Evolutionary conservation across 2,888 invertebrate species (phyloP).

Genomic region (Copidosoma aretas): DNA sequence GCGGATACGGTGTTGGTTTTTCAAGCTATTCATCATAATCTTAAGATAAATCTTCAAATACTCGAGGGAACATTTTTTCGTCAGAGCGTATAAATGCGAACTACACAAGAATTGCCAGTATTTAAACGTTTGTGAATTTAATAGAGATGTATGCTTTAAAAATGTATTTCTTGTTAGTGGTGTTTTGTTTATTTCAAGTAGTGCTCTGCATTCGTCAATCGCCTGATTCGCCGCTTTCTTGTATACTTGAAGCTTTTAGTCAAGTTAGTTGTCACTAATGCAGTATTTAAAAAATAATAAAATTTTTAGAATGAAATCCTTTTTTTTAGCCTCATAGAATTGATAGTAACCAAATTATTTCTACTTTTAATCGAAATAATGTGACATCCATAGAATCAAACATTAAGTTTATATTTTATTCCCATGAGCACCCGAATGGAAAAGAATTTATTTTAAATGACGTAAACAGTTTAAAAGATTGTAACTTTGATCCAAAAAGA

Average conservation of each 20-base stretch:
- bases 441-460: slow-evolving; percentile 36
- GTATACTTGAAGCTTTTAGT: not conserved
- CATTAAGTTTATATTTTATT: not conserved
- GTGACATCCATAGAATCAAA: not conserved
- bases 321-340: not conserved
- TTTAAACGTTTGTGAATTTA: not conserved
- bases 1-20: no score
- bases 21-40: no score
- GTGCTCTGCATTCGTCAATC: not conserved
- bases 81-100: no score
- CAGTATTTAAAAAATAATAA: not conserved
- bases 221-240: slow-evolving; percentile 1
- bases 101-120: no score
- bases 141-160: not conserved
- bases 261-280: not conserved
- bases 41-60: no score
- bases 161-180: not conserved
- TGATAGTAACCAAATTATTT: not conserved
- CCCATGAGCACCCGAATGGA: not conserved
- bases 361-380: not conserved
- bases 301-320: not conserved
- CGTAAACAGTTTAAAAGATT: slow-evolving; percentile 26
- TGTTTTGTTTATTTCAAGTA: not conserved
- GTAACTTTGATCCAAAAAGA: slow-evolving; percentile 43
- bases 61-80: no score